A percentile compares a stretch with the other conserved stretches of the same genome.
Conservation (phyloP, 2,113 vertebrate species). For the Halcyon malimbica region DNA sequence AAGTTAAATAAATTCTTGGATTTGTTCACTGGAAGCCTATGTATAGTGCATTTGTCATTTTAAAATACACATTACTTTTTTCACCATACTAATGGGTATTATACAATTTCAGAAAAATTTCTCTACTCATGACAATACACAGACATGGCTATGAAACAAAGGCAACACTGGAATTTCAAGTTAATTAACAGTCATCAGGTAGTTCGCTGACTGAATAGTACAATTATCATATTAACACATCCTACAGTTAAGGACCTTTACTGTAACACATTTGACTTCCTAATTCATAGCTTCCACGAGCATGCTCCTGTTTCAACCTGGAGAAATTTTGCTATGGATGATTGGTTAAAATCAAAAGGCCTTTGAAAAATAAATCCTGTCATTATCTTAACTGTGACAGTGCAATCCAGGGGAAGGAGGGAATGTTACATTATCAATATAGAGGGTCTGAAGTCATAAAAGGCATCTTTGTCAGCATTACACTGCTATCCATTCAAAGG, state of each 20-base stretch:
- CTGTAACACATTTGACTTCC: not conserved
- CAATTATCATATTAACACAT: not conserved
- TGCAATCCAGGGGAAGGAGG: not conserved
- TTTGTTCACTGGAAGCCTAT: not conserved
- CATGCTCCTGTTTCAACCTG: not conserved
- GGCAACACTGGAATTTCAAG: not conserved
- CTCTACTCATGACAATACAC: not conserved
- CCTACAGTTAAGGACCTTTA: not conserved
- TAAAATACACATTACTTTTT: not conserved
- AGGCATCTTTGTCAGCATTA: not conserved
- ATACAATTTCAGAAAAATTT: not conserved
- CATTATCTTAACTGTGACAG: not conserved
- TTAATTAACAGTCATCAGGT: not conserved
- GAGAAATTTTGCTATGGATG: not conserved
- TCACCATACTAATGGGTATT: not conserved
- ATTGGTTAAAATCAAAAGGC: slow-evolving; percentile 32
- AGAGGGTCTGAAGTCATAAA: slow-evolving; percentile 7
- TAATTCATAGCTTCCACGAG: not conserved
- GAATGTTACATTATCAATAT: not conserved
- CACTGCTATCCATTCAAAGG: not conserved
- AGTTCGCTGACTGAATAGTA: not conserved
- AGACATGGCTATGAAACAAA: not conserved
- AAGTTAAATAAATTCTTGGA: not conserved
- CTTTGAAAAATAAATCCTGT: slow-evolving; percentile 12
- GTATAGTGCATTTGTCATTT: not conserved